Percentiles rank a stretch among this genome's conserved stretches.
Evolutionary conservation across 1,140 invertebrate genomes (phyloP).

Genomic region (Diabrotica virgifera): DNA sequence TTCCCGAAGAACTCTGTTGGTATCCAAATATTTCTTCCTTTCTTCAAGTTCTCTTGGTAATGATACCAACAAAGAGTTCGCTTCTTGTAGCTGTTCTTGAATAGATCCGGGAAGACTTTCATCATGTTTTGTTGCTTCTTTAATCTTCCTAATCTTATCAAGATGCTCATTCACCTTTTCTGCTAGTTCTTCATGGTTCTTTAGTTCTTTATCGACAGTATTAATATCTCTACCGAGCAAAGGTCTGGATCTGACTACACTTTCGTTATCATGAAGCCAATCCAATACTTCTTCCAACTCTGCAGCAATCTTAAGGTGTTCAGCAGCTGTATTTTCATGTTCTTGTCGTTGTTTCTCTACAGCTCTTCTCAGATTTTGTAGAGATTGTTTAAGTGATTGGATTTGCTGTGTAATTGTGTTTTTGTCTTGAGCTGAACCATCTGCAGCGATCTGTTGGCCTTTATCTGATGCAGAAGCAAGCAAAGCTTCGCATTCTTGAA

Average conservation of each 20-base stretch:
- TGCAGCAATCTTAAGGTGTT: slow-evolving; percentile 75
- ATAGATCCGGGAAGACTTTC: slow-evolving; percentile 74
- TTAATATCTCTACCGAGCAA: slow-evolving; percentile 72
- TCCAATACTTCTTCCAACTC: slow-evolving; percentile 80
- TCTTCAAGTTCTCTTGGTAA: slow-evolving; percentile 77
- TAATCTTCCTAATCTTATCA: slow-evolving; percentile 65
- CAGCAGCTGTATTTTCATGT: slow-evolving; percentile 82
- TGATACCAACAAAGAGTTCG: slow-evolving; percentile 70
- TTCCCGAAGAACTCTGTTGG: slow-evolving; percentile 73
- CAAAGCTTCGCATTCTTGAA: slow-evolving; percentile 85
- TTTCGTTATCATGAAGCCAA: slow-evolving; percentile 83
- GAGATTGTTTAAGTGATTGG: slow-evolving; percentile 80
- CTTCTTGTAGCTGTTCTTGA: slow-evolving; percentile 80
- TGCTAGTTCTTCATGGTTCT: slow-evolving; percentile 71
- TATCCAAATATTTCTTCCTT: slow-evolving; percentile 72
- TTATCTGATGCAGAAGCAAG: slow-evolving; percentile 84
- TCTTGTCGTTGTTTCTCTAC: slow-evolving; percentile 84
- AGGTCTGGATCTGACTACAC: slow-evolving; percentile 75
- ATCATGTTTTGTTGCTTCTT: slow-evolving; percentile 67
- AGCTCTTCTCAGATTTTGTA: slow-evolving; percentile 72
- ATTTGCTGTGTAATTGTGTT: slow-evolving; percentile 85
- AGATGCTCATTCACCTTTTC: slow-evolving; percentile 70
- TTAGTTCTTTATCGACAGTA: slow-evolving; percentile 77
- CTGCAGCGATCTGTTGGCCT: slow-evolving; percentile 85
- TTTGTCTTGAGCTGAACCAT: slow-evolving; percentile 80